Evolutionary conservation across 2,888 invertebrate genomes (phyloP), one percentile per base, ranked within the genome.

Genomic region (Selenia dentaria): DNA sequence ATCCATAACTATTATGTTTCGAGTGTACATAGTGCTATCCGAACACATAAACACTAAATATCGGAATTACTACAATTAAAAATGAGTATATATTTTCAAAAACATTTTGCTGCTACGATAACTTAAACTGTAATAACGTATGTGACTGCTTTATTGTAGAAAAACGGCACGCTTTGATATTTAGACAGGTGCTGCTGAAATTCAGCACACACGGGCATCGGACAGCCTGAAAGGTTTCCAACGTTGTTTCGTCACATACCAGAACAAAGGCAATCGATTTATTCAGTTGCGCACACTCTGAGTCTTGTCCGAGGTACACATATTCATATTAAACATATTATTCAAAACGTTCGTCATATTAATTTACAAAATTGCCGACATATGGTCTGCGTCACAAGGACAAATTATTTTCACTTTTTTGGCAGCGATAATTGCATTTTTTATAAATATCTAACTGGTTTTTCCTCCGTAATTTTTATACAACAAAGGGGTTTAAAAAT

Each of bases 161-260:
- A 61, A 69, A 66, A 71, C 59, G 73, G 79, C 84, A 84, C 83
- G 73, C 83, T 82, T 79, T 69, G 59, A 54, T 85, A 62, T 87
- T 85, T 88, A 62, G 56, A 76, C 87, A 88, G 73, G 57, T 88
- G 88, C 58, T 29, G 47, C 71, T 79, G 71, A 81, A 85, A 73
- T 76, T 75, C 70, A 72, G 68, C 44, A 62, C 67, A 44, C 56
- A 57, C 51, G 58, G 56, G 57, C 59, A 18, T 18, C 6, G 18
- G 18, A 18, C 22, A 62, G 57, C 60, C 59, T 67, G 64, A 74
- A 68, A 66, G 56, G 61, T 67, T 59, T 53, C 59, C 50, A 61
- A 52, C 56, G 53, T 57, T 26, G 57, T 73, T 68, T 70, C 67
- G 67, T 72, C 67, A 72, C 53, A 62, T 70, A 69, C 62, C 65